Percentiles rank a stretch among this genome's conserved stretches.
Evolutionary conservation across 1,140 invertebrate species (phyloP).

Genomic region (Amphibalanus amphitrite): DNA sequence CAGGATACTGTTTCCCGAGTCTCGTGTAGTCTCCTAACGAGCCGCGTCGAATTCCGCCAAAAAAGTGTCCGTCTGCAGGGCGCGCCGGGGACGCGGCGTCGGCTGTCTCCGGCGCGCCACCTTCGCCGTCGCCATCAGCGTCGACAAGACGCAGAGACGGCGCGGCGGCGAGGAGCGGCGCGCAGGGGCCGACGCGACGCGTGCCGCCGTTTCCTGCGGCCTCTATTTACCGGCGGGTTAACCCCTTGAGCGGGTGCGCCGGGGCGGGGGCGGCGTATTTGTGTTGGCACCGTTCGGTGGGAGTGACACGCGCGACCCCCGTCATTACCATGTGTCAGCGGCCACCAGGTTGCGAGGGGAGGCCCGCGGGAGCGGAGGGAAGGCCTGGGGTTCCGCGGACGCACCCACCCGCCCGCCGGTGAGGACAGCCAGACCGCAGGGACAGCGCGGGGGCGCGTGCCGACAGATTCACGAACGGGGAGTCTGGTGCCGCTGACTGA

Average conservation of each 20-base stretch:
- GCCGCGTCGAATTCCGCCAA: background rate
- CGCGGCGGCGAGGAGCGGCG: too few relatives aligned
- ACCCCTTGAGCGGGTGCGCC: background rate
- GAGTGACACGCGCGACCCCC: background rate
- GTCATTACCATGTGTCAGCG: background rate
- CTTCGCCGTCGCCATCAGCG: too few relatives aligned
- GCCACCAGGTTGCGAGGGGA: too few relatives aligned
- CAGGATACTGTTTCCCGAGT: background rate
- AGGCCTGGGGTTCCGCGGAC: too few relatives aligned
- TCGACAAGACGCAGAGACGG: background rate
- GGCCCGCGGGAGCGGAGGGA: too few relatives aligned
- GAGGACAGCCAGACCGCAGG: too few relatives aligned
- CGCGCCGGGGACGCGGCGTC: background rate
- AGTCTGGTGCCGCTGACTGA: too few relatives aligned
- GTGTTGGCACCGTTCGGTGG: background rate
- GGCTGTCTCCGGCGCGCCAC: background rate
- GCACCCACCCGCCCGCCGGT: too few relatives aligned
- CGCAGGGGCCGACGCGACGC: too few relatives aligned
- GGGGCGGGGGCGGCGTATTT: background rate
- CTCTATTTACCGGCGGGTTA: background rate
- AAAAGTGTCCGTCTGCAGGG: background rate
- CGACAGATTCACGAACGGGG: too few relatives aligned
- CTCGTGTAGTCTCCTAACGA: background rate
- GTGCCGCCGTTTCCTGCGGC: background rate
- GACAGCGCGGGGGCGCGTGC: too few relatives aligned